These are phyloP conservation scores for Ameiurus melas DNA, from an alignment of 2,113 vertebrate genomes.

Conservation along the genomic window DNA sequence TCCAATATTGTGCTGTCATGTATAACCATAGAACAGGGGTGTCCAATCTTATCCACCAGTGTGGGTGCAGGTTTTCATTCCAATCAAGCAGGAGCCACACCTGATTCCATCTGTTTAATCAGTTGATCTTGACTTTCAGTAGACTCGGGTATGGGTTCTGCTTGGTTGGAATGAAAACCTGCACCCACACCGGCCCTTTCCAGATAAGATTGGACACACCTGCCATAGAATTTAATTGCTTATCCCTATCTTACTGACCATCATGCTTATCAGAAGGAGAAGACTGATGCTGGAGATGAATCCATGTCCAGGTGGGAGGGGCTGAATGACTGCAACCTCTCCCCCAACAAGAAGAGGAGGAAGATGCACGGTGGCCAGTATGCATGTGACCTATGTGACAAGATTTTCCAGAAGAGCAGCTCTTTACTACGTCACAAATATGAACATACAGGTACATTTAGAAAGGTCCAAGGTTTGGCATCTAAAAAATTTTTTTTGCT, in stretches of 20 bases:
- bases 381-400: slow-evolving; percentile 95
- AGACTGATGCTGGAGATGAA: slow-evolving; percentile 81
- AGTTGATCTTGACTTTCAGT: too few relatives aligned
- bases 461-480: not conserved
- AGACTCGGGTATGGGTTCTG: too few relatives aligned
- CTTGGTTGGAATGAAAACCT: too few relatives aligned
- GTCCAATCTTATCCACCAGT: too few relatives aligned
- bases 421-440: slow-evolving; percentile 97
- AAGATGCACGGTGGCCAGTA: slow-evolving; percentile 90
- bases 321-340: slow-evolving; percentile 84
- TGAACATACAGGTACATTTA: slow-evolving; percentile 90
- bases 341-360: slow-evolving; percentile 84
- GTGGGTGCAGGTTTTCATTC: too few relatives aligned
- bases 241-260: not conserved
- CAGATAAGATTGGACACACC: too few relatives aligned
- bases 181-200: too few relatives aligned
- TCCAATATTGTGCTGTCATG: not conserved
- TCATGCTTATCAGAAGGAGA: slow-evolving; percentile 74
- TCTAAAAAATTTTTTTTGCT: not conserved
- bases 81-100: too few relatives aligned
- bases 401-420: slow-evolving; percentile 99
- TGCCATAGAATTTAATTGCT: not conserved
- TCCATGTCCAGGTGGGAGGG: slow-evolving; percentile 81
- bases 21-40: too few relatives aligned
- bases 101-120: too few relatives aligned